These are phyloP conservation scores for Cyrtodaria siliqua DNA, from an alignment of 2,888 invertebrate species.

Conservation along the genomic window DNA sequence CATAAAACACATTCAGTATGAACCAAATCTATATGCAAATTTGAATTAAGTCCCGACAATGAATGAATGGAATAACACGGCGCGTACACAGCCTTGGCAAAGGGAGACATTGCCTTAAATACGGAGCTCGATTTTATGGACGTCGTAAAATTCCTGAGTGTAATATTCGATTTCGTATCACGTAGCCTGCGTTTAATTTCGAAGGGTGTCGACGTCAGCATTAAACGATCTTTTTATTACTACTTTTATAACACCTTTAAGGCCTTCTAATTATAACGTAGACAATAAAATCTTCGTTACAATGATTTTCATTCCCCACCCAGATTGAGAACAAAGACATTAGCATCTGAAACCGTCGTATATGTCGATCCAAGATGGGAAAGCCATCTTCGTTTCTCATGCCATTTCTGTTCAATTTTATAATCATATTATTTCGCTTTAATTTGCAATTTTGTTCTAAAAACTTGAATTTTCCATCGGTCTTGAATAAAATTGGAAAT, in stretches of 20 bases:
- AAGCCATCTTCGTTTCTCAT: conserved; percentile 20
- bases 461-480: conserved; percentile 60
- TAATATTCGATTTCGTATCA: conserved; percentile 66
- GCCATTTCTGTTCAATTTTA: conserved; percentile 58
- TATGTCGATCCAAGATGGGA: conserved; percentile 13
- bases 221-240: conserved; percentile 62
- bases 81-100: conserved; percentile 12
- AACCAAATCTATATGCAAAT: conserved; percentile 66
- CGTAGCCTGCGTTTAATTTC: conserved; percentile 64
- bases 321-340: conserved; percentile 58
- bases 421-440: conserved; percentile 54
- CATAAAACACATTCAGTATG: conserved; percentile 41
- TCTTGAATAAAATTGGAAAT: conserved; percentile 32
- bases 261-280: conserved; percentile 66
- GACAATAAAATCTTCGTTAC: conserved; percentile 63
- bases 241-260: conserved; percentile 63
- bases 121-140: conserved; percentile 56
- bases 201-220: conserved; percentile 61
- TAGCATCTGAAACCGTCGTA: conserved; percentile 47
- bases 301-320: conserved; percentile 46
- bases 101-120: conserved; percentile 55
- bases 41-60: conserved; percentile 54
- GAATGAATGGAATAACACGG: conserved; percentile 34
- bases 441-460: conserved; percentile 52
- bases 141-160: conserved; percentile 62